Evolutionary conservation across 2,113 vertebrate genomes (phyloP).

Genomic region (Uria lomvia): DNA sequence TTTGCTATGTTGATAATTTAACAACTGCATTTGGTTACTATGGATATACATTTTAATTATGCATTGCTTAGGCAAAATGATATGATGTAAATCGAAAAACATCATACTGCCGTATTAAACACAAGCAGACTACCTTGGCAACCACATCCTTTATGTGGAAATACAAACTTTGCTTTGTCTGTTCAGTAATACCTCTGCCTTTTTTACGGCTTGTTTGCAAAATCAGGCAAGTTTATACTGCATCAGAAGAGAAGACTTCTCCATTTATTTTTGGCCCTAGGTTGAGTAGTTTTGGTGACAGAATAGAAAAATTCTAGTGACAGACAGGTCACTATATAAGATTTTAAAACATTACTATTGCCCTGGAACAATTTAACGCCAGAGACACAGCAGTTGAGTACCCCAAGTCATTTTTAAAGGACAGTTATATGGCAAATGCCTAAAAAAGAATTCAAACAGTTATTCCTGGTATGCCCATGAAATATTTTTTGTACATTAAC

Average conservation of each 20-base stretch:
- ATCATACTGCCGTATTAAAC: conserved; percentile 7
- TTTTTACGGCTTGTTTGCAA: background rate
- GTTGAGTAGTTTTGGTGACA: background rate
- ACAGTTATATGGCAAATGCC: background rate
- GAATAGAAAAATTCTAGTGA: background rate
- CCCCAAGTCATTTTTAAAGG: background rate
- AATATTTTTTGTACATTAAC: background rate
- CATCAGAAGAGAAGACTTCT: background rate
- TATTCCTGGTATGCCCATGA: background rate
- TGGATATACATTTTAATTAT: conserved; percentile 18
- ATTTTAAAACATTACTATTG: background rate
- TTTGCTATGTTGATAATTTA: conserved; percentile 39
- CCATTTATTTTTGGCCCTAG: background rate
- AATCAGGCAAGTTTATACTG: background rate
- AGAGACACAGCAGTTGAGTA: background rate
- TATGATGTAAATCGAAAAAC: background rate
- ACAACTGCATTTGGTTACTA: conserved; percentile 31
- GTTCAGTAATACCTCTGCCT: background rate
- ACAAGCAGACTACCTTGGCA: conserved; percentile 21
- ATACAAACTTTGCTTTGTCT: background rate
- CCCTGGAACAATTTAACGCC: background rate
- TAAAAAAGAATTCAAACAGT: background rate
- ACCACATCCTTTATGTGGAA: background rate
- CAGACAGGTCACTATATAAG: background rate
- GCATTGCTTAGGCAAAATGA: conserved; percentile 8